Conservation (phyloP, 1,140 invertebrate species). For the Adelges cooleyi region DNA sequence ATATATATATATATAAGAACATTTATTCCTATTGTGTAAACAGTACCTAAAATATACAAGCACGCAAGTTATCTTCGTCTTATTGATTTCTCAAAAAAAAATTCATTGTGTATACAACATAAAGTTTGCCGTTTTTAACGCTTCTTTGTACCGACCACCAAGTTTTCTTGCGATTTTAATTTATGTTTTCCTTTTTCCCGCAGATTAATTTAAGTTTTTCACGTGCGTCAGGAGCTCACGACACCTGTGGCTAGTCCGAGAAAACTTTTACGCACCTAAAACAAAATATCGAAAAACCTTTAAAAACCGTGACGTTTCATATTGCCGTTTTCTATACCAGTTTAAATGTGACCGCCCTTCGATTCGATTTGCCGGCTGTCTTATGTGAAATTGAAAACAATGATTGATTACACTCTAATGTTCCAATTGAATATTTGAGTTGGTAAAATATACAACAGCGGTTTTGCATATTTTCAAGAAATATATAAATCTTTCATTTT, state of each 20-base stretch:
- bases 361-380: too few species aligned
- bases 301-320: too few species aligned
- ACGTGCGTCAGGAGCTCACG: neutral
- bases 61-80: neutral
- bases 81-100: constrained; percentile 13
- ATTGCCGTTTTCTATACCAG: too few species aligned
- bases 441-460: too few species aligned
- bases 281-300: too few species aligned
- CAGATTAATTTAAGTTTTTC: constrained; percentile 20
- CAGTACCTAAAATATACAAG: too few species aligned
- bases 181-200: constrained; percentile 1
- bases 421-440: too few species aligned
- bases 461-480: too few species aligned
- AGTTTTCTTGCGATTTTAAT: neutral
- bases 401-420: too few species aligned
- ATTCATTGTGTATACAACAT: neutral
- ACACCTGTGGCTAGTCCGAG: constrained; percentile 3
- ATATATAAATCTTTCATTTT: too few species aligned
- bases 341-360: too few species aligned
- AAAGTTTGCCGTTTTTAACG: constrained; percentile 1
- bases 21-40: constrained; percentile 8
- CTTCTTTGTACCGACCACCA: neutral
- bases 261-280: neutral
- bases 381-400: too few species aligned
- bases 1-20: neutral